phyloP scores from a whole-genome alignment of 2,888 invertebrate genomes.

The Graphium colonna region DNA sequence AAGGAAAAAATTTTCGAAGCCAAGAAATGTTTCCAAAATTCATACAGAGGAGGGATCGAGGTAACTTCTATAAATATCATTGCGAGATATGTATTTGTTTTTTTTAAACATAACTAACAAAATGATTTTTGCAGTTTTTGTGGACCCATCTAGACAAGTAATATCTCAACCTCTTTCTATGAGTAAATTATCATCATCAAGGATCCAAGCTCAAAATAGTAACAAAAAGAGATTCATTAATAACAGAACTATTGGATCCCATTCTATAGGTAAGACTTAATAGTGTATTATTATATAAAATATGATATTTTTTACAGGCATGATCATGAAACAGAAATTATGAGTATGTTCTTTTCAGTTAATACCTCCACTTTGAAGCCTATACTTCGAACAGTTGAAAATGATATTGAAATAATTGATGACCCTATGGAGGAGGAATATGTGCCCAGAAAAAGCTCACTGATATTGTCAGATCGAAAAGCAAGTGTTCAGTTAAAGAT shows the following conservation, averaged over 20 bases:
- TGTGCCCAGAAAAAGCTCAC: slow-evolving; percentile 37
- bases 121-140: slow-evolving; percentile 49
- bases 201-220: slow-evolving; percentile 29
- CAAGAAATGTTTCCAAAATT: slow-evolving; percentile 41
- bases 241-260: slow-evolving; percentile 43
- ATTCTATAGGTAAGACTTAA: slow-evolving; percentile 12
- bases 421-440: slow-evolving; percentile 63
- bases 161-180: slow-evolving; percentile 52
- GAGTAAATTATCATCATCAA: slow-evolving; percentile 26
- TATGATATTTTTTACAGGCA: too few species aligned
- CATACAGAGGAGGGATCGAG: slow-evolving; percentile 47
- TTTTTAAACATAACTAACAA: neutral
- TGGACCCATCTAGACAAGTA: slow-evolving; percentile 67
- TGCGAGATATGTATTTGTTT: neutral
- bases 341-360: slow-evolving; percentile 32
- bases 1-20: slow-evolving; percentile 38
- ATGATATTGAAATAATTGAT: slow-evolving; percentile 68
- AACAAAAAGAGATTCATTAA: slow-evolving; percentile 43
- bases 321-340: too few species aligned
- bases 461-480: slow-evolving; percentile 44
- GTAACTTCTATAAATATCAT: slow-evolving; percentile 34
- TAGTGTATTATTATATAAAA: neutral
- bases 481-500: slow-evolving; percentile 68
- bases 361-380: slow-evolving; percentile 49
- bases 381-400: slow-evolving; percentile 67